phyloP scores from a whole-genome alignment of 2,888 invertebrate species.

The Celastrina argiolus region DNA sequence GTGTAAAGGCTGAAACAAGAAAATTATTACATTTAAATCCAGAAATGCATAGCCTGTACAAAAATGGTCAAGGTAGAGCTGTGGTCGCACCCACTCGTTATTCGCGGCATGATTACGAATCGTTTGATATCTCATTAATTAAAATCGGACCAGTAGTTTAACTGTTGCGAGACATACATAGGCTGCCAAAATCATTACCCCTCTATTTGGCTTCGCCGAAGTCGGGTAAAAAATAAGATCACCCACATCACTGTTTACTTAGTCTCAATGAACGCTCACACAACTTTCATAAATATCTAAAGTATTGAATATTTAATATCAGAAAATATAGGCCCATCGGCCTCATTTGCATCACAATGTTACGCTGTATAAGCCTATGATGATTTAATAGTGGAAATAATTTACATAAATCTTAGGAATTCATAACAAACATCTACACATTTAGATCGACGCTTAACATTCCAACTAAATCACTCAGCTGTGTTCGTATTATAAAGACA shows the following conservation, averaged over 20 bases:
- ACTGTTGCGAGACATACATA: too few species aligned
- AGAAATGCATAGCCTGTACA: too few species aligned
- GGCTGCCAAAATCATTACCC: too few species aligned
- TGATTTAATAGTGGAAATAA: slow-evolving; percentile 14
- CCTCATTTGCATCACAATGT: slow-evolving; percentile 9
- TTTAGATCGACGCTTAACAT: slow-evolving; percentile 12
- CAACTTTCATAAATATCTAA: slow-evolving; percentile 14
- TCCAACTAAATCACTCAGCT: slow-evolving; percentile 3
- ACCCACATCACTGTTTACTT: not conserved
- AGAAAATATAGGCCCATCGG: slow-evolving; percentile 13
- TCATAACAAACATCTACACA: slow-evolving; percentile 21
- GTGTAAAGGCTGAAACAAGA: too few species aligned
- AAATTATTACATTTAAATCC: too few species aligned
- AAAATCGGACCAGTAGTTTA: too few species aligned
- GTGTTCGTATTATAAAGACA: not conserved
- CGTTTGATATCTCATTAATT: too few species aligned
- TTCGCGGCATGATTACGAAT: too few species aligned
- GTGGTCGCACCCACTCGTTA: too few species aligned
- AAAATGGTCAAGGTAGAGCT: too few species aligned
- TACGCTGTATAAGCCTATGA: slow-evolving; percentile 9
- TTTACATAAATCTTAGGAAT: slow-evolving; percentile 12
- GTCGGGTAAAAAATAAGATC: not conserved
- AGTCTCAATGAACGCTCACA: not conserved
- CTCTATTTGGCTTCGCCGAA: too few species aligned
- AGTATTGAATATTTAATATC: not conserved